Percentiles rank a stretch among this genome's conserved stretches.
Conservation (phyloP, 1,140 invertebrate species). For the Cherax destructor region DNA sequence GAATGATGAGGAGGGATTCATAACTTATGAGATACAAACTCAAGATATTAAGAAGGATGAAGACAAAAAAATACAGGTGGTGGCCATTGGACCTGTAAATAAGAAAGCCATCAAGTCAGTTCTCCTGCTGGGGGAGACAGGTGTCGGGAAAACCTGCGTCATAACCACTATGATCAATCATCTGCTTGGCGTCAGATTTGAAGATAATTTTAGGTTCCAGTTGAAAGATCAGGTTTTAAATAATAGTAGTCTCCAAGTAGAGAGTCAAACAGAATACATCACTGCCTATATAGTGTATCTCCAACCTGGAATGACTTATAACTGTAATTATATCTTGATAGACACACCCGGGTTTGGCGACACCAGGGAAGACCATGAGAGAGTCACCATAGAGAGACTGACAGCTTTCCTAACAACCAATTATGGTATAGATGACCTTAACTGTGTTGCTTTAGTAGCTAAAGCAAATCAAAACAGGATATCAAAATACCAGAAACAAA, state of each 20-base stretch:
- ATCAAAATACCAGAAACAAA: conserved; percentile 20
- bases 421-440: conserved; percentile 50
- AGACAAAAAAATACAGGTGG: neutral
- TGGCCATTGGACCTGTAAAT: neutral
- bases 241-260: conserved; percentile 8
- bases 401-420: conserved; percentile 29
- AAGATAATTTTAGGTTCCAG: conserved; percentile 28
- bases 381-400: neutral
- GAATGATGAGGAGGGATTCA: neutral
- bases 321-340: conserved; percentile 41
- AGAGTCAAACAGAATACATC: conserved; percentile 56
- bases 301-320: conserved; percentile 32
- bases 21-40: neutral
- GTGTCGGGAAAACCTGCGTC: conserved; percentile 28
- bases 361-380: neutral
- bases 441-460: conserved; percentile 50
- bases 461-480: conserved; percentile 50
- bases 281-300: conserved; percentile 43
- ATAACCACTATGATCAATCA: conserved; percentile 36
- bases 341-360: conserved; percentile 53
- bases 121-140: conserved; percentile 41
- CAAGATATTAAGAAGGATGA: neutral
- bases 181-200: conserved; percentile 25
- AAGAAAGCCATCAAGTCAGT: neutral
- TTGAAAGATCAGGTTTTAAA: conserved; percentile 35